Conservation (phyloP, 2,113 vertebrate species). For the Leucosticte australis region DNA sequence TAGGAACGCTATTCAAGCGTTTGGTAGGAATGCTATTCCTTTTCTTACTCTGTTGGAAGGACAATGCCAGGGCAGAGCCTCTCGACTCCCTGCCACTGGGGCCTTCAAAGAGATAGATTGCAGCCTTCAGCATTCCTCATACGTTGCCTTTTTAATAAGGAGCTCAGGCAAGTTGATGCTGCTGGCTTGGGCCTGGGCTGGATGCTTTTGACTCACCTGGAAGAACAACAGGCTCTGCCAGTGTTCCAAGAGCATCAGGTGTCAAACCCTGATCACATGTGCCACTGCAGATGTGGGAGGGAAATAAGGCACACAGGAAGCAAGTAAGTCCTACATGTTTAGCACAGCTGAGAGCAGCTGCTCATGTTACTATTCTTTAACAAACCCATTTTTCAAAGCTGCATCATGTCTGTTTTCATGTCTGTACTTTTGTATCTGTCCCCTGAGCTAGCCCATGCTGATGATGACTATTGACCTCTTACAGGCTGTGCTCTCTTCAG, state of each 20-base stretch:
- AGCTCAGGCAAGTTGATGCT: background rate
- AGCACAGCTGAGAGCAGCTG: background rate
- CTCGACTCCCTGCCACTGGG: background rate
- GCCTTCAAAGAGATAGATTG: background rate
- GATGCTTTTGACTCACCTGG: background rate
- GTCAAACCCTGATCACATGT: rapidly evolving
- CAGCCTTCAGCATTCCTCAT: background rate
- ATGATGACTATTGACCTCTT: background rate
- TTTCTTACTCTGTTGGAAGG: background rate
- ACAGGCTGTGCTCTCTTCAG: background rate
- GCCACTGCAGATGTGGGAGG: background rate
- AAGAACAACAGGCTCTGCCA: background rate
- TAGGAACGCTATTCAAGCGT: rapidly evolving
- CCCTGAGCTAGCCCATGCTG: rapidly evolving
- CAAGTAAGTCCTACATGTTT: background rate
- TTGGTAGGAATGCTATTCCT: rapidly evolving
- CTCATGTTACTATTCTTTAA: background rate
- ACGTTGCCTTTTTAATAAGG: background rate
- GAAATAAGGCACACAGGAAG: rapidly evolving
- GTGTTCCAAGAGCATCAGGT: background rate
- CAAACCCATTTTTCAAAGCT: rapidly evolving
- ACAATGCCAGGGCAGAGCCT: too few relatives aligned
- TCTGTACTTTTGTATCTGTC: background rate
- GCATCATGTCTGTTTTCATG: background rate
- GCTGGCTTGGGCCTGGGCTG: background rate